Conservation (phyloP, 2,113 vertebrate genomes). For the Cromileptes altivelis region DNA sequence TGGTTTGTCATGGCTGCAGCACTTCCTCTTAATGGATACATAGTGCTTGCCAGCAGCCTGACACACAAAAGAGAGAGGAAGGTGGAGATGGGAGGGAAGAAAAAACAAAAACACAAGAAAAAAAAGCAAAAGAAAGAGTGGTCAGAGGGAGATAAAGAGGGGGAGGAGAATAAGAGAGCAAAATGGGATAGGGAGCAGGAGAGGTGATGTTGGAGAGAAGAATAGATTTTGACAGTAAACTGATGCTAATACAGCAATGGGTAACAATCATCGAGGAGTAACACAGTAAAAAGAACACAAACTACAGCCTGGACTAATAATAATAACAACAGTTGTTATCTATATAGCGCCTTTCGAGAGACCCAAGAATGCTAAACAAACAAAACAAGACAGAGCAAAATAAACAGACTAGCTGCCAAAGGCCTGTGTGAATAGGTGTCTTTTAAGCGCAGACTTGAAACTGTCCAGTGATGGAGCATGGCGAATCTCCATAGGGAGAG, state of each 20-base stretch:
- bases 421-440: too few relatives aligned
- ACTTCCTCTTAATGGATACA: slow-evolving; percentile 36
- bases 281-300: not conserved
- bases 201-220: not conserved
- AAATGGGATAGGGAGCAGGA: too few relatives aligned
- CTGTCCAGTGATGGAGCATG: too few relatives aligned
- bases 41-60: slow-evolving; percentile 26
- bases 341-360: too few relatives aligned
- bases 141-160: not conserved
- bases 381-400: too few relatives aligned
- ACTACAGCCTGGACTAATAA: not conserved
- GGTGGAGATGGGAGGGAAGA: not conserved
- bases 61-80: slow-evolving; percentile 15
- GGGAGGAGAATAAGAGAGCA: too few relatives aligned
- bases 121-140: not conserved
- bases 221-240: slow-evolving; percentile 8
- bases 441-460: too few relatives aligned
- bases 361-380: too few relatives aligned
- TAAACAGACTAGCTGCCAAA: too few relatives aligned
- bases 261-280: not conserved
- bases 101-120: not conserved
- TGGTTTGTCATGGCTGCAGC: slow-evolving; percentile 26
- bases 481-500: too few relatives aligned
- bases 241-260: not conserved
- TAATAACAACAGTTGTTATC: too few relatives aligned